Evolutionary conservation across 2,113 vertebrate genomes (phyloP), one percentile per base, ranked within the genome.

Genomic region (Myxocyprinus asiaticus): DNA sequence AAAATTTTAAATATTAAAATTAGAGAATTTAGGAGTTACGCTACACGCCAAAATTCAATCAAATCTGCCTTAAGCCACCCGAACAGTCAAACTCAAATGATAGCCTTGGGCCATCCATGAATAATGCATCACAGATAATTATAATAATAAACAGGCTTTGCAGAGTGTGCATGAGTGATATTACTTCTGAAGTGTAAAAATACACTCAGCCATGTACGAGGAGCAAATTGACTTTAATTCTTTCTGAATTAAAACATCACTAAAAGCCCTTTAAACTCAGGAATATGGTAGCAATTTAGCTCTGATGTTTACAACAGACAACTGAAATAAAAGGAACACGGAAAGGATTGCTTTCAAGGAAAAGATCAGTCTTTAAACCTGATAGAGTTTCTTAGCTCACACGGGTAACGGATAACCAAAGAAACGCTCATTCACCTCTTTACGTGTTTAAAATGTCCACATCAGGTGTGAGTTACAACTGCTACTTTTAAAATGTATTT

Each of bases 41-140:
- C 86, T 67, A 76, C 47, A 48, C 63, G 53, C 68, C 67, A 74
- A 81, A 43, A 42, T 33, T 33, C 22, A 1, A 33, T 82, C 79
- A 50, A 76, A 62, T 83, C 81, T 22, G 83, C 83, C 78, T 22
- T 78, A 77, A 87, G 74, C 4, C 76, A 61, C 76, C 15, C 9
- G 82, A 85, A 85, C 82, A 85, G 77, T 78, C 76, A 68, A 58
- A 77, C 47, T 80, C 74, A 86, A 87, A 82, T 79, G 83, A 33
- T 84, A 64, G 90, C 87, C 86, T 80, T 65, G 45, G 86, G 88
- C 85, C 33, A 48, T 56, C 70, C 62, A 86, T 90, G 85, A 89
- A 91, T 90, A 88, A 90, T 90, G 82, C 84, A 84, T 72, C 51
- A 53, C 9, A 64, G 83, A 82, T 89, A 85, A 86, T 89, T 88